Percentiles rank a stretch among this genome's conserved stretches.
These are phyloP conservation scores for Dicycla oo DNA, from an alignment of 2,888 invertebrate genomes.

Conservation along the genomic window DNA sequence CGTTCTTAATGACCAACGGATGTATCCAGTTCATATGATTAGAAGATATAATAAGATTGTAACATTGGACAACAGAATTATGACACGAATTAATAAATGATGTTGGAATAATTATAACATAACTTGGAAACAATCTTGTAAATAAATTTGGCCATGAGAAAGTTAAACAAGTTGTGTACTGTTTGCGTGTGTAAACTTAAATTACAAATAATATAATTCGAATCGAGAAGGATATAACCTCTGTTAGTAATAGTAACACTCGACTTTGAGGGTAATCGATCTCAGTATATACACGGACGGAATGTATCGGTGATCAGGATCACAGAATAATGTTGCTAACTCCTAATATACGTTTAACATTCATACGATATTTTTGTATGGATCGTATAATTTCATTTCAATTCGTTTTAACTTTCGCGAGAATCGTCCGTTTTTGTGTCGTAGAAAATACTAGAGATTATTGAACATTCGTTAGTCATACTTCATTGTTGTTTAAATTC, in stretches of 20 bases:
- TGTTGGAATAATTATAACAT: conserved; percentile 9
- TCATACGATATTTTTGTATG: conserved; percentile 36
- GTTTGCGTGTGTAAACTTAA: conserved; percentile 59
- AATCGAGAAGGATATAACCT: conserved; percentile 70
- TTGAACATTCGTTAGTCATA: conserved; percentile 59
- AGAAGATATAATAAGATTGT: conserved; percentile 42
- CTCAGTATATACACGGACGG: conserved; percentile 77
- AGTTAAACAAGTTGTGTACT: conserved; percentile 30
- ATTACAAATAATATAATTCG: conserved; percentile 76
- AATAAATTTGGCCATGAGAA: conserved; percentile 18
- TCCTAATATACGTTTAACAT: conserved; percentile 68
- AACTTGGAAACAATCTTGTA: conserved; percentile 5
- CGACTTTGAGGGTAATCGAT: conserved; percentile 81
- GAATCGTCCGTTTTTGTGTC: conserved; percentile 57
- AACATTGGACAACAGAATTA: conserved; percentile 28
- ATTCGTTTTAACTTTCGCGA: conserved; percentile 52
- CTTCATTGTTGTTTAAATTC: conserved; percentile 66
- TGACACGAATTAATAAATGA: conserved; percentile 10
- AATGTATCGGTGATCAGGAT: conserved; percentile 72
- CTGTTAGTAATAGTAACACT: conserved; percentile 78
- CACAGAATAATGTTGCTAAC: conserved; percentile 83
- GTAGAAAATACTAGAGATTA: conserved; percentile 68
- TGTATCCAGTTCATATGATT: conserved; percentile 27
- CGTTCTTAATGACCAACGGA: conserved; percentile 20
- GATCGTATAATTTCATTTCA: conserved; percentile 45